Evolutionary conservation across 2,113 vertebrate genomes (phyloP).

Genomic region (Pantherophis guttatus): DNA sequence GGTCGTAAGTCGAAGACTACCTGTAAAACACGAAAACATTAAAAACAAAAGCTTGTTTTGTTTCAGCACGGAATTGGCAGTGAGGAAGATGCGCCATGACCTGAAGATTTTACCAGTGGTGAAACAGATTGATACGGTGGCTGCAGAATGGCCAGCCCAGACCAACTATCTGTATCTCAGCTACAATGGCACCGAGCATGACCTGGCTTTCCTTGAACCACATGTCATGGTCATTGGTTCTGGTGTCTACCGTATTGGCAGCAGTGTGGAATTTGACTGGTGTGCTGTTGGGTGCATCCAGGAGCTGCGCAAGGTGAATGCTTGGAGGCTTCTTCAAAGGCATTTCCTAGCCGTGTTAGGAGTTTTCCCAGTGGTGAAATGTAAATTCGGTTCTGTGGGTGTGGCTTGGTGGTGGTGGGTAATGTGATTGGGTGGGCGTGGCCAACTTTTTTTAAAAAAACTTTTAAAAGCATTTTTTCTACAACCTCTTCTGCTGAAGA

Average conservation of each 20-base stretch:
- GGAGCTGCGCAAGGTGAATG: constrained; percentile 88
- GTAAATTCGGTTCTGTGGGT: too few relatives aligned
- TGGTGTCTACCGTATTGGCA: constrained; percentile 95
- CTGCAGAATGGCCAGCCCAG: constrained; percentile 91
- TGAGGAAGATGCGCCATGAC: constrained; percentile 88
- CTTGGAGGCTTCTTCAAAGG: not conserved
- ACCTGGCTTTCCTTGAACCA: constrained; percentile 80
- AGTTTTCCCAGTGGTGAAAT: not conserved
- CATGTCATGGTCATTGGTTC: constrained; percentile 96
- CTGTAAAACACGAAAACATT: not conserved
- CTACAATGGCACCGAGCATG: constrained; percentile 83
- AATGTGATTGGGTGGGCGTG: too few relatives aligned
- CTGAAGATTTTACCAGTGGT: constrained; percentile 88
- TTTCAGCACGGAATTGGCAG: constrained; percentile 88
- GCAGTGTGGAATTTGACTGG: constrained; percentile 97
- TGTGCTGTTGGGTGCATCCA: constrained; percentile 95
- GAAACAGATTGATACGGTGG: constrained; percentile 97
- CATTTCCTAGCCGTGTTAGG: not conserved
- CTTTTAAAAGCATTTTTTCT: too few relatives aligned
- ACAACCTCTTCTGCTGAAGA: too few relatives aligned
- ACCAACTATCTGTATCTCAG: constrained; percentile 98
- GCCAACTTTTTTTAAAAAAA: too few relatives aligned
- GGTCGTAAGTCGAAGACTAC: too few relatives aligned
- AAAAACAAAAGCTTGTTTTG: not conserved
- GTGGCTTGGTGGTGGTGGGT: too few relatives aligned